Conservation (phyloP, 2,797 vertebrate species). For the Gila robusta region DNA sequence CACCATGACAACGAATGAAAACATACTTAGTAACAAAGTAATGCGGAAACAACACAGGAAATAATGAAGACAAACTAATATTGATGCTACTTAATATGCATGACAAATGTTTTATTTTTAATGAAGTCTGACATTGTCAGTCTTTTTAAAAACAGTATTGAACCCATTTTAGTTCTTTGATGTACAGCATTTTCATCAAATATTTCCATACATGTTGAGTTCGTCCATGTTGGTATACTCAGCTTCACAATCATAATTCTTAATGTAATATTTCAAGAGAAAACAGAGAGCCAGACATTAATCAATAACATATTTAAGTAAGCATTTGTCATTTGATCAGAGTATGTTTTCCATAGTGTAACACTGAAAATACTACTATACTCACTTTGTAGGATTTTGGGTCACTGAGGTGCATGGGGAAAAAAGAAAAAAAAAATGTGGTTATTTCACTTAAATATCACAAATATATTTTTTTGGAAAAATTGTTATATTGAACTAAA, state of each 20-base stretch:
- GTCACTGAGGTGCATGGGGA: slow-evolving; percentile 3
- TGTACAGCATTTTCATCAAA: slow-evolving; percentile 5
- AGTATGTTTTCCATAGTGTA: too few relatives aligned
- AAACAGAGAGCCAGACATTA: background rate
- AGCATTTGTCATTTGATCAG: too few relatives aligned
- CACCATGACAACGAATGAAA: background rate
- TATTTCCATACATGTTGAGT: slow-evolving; percentile 46
- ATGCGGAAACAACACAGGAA: too few relatives aligned
- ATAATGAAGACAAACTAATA: background rate
- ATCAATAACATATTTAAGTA: background rate
- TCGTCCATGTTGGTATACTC: slow-evolving; percentile 29
- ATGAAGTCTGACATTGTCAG: background rate
- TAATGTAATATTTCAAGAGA: background rate
- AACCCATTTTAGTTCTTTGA: background rate
- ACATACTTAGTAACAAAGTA: too few relatives aligned
- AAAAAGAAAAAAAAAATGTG: background rate
- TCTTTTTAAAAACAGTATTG: background rate
- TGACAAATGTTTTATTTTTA: background rate
- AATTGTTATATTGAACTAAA: background rate
- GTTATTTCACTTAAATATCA: background rate
- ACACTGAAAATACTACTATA: too few relatives aligned
- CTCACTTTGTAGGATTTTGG: slow-evolving; percentile 13
- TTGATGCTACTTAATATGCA: background rate
- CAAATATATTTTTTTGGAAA: background rate
- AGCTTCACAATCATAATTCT: background rate